phyloP scores from a whole-genome alignment of 1,140 invertebrate genomes.

The Pachypsylla venusta region DNA sequence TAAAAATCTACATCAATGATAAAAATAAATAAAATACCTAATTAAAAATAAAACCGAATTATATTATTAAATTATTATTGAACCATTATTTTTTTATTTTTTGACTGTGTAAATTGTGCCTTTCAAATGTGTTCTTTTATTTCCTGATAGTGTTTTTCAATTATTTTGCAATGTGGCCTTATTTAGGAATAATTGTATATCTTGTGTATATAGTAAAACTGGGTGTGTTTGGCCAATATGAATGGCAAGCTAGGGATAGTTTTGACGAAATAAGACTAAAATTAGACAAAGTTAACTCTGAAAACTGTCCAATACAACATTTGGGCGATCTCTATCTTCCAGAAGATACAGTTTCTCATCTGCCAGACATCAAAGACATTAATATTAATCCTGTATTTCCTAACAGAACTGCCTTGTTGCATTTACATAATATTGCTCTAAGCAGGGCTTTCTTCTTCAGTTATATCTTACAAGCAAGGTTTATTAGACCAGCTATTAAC shows the following conservation, averaged over 20 bases:
- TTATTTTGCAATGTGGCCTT: constrained; percentile 6
- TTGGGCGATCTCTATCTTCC: constrained; percentile 71
- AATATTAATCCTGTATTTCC: constrained; percentile 91
- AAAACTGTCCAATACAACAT: constrained; percentile 81
- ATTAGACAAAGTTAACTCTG: constrained; percentile 59
- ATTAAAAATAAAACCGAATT: background rate
- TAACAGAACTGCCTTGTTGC: constrained; percentile 80
- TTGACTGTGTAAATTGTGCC: too few species aligned
- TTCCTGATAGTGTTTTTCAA: background rate
- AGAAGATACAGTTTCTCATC: constrained; percentile 67
- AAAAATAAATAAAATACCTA: background rate
- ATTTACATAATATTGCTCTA: constrained; percentile 90
- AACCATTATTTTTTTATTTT: too few species aligned
- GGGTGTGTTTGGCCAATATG: constrained; percentile 49
- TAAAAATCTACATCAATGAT: too few species aligned
- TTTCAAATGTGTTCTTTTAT: too few species aligned
- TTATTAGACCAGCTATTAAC: constrained; percentile 74
- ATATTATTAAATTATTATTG: background rate
- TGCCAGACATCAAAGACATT: constrained; percentile 87
- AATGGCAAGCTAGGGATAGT: constrained; percentile 72
- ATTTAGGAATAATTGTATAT: background rate
- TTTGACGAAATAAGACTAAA: constrained; percentile 73
- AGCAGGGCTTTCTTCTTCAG: constrained; percentile 91
- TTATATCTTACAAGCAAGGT: constrained; percentile 82
- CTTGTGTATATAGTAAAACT: constrained; percentile 12